These are phyloP conservation scores for Agrypnus murinus DNA, from an alignment of 2,888 invertebrate genomes.

Conservation along the genomic window DNA sequence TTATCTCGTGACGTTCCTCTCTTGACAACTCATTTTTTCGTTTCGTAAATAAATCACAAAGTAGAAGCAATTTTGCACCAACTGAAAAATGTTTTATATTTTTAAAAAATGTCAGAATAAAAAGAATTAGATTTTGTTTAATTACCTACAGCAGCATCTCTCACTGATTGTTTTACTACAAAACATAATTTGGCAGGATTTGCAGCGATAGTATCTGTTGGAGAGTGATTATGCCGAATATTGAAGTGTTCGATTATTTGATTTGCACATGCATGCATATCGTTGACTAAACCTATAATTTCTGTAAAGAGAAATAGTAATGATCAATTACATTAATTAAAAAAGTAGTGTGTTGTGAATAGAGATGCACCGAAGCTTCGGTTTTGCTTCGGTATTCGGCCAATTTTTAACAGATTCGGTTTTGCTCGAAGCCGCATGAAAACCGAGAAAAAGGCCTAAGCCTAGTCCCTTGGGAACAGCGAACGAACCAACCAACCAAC, in stretches of 20 bases:
- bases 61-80: constrained; percentile 74
- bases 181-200: constrained; percentile 77
- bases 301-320: constrained; percentile 69
- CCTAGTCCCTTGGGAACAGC: too few relatives aligned
- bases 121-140: not conserved
- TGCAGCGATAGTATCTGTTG: constrained; percentile 68
- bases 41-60: constrained; percentile 80
- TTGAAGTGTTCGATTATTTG: constrained; percentile 77
- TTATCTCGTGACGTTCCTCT: constrained; percentile 79
- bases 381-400: too few relatives aligned
- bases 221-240: constrained; percentile 64
- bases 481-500: too few relatives aligned
- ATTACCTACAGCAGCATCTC: constrained; percentile 77
- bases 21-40: constrained; percentile 76
- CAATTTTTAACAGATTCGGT: too few relatives aligned
- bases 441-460: too few relatives aligned
- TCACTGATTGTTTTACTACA: constrained; percentile 77
- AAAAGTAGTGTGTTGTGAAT: too few relatives aligned
- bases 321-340: too few relatives aligned
- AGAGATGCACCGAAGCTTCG: too few relatives aligned
- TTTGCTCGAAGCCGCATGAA: too few relatives aligned
- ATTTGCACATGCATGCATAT: constrained; percentile 78
- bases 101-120: not conserved
- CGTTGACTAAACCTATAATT: constrained; percentile 77
- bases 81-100: constrained; percentile 65